Percentiles rank a stretch among this genome's conserved stretches.
These are phyloP conservation scores for Yponomeuta sedellus DNA, from an alignment of 2,888 invertebrate genomes.

Conservation along the genomic window DNA sequence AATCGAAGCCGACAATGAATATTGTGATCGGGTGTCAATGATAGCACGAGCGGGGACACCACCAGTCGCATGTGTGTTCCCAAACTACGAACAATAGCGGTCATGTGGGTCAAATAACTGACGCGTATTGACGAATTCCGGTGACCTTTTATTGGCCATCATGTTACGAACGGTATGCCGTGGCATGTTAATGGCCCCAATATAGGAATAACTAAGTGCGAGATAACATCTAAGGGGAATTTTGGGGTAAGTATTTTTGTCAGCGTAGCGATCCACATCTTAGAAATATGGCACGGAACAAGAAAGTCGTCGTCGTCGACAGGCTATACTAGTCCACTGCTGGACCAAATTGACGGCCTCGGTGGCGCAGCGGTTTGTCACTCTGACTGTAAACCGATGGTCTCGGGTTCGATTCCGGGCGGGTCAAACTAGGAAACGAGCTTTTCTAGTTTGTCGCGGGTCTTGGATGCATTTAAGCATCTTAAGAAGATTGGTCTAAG, in stretches of 20 bases:
- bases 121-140: conserved; percentile 2
- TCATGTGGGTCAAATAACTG: conserved; percentile 5
- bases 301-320: too few species aligned
- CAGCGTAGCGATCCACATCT: too few species aligned
- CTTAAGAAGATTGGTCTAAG: too few species aligned
- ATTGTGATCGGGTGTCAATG: background rate
- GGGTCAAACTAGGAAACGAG: too few species aligned
- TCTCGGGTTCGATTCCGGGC: too few species aligned
- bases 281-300: too few species aligned
- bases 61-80: background rate
- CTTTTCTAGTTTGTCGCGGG: too few species aligned
- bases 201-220: background rate
- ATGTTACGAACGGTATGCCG: background rate
- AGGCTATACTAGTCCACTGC: too few species aligned
- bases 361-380: too few species aligned
- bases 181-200: background rate
- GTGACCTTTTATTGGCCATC: background rate
- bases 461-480: too few species aligned
- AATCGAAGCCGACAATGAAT: background rate
- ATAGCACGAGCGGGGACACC: background rate
- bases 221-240: background rate
- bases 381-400: too few species aligned
- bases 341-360: too few species aligned
- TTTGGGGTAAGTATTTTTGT: background rate
- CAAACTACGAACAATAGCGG: conserved; percentile 3